Evolutionary conservation across 2,113 vertebrate genomes (phyloP), one percentile per base, ranked within the genome.

Genomic region (Centropus bengalensis): DNA sequence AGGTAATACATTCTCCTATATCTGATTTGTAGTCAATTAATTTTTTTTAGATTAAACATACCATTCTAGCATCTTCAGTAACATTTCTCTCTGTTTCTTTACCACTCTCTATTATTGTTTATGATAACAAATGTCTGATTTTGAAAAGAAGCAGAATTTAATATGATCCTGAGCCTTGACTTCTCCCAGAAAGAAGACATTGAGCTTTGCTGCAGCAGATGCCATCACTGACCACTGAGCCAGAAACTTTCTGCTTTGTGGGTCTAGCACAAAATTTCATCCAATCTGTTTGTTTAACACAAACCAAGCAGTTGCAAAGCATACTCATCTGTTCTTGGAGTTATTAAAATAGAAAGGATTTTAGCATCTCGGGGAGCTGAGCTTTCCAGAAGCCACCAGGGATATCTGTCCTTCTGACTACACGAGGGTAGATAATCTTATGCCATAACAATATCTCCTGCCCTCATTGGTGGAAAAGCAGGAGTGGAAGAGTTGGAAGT

Each of bases 401-500:
- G 76, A 83, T 83, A 40, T 52, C 70, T 59, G 24, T 78, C 55
- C 87, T 84, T 69, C 52, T 80, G 76, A 68, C 27, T 52, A 70
- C 21, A 13, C 23, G 38, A 82, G 87, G 20, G 69, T 32, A 69
- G 75, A 89, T 33, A 78, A 91, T 86, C 71, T 32, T 5, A 52
- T 13, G 63, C 12, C 10, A 33, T 13, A 23, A 32, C n/a, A 52
- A 24, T 67, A 64, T 33, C 56, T 81, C 81, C 82, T 59, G 32
- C 91, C 44, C 76, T 64, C 49, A 26, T 88, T 91, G 95, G 88
- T 93, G 38, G 60, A 78, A 90, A 91, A 83, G 38, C 52, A 71
- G 60, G 9, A 69, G 19, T 59, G 88, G 52, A 83, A 47, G 49
- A 49, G 49, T 52, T 75, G 40, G 82, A 91, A 96, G 12, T 36